Base-by-base conservation (phyloP, 2,113 vertebrate species). In the Lutjanus erythropterus region DNA sequence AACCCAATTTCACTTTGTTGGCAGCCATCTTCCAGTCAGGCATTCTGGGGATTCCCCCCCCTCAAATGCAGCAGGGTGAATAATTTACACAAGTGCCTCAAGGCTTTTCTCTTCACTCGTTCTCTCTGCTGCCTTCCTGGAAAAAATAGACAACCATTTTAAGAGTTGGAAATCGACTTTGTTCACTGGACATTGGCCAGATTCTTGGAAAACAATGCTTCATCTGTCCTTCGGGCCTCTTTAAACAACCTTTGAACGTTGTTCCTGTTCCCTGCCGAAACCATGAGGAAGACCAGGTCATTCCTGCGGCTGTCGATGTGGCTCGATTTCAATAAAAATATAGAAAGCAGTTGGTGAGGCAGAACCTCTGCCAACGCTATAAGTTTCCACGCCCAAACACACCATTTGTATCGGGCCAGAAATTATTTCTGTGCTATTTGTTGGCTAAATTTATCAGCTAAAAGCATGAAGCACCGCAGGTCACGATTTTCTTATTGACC, bases 71-170 rank as follows among this genome's bases (percentile, higher is more conserved):
- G 65, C 71, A 35, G 66, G 33, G 44, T 33, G 37, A 49, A 41
- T 50, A 7, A 41, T 70, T 70, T 44, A 1, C 73, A 59, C n/a
- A n/a, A 61, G 71, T 9, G 49, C 67, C 50, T 52, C 19, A 14
- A 72, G 68, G 53, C 31, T 73, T 77, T 59, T 58, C 35, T 56
- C 35, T 37, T 58, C 62, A 33, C 25, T 56, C 2, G 0, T 2
- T 39, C 15, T 42, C 50, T 64, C 49, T n/a, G 49, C 39, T 65
- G 37, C 49, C 62, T 73, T 69, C 49, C 68, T 73, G 76, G 71
- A 62, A 80, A 68, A 61, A 2, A 29, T 0, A 58, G 25, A 35
- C 19, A 61, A 55, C 12, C 39, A n/a, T 46, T 49, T 71, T 27
- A 21, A 61, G 16, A 62, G 64, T 27, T 62, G 15, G 60, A 44